These are phyloP conservation scores for Coenobita brevimanus DNA, from an alignment of 1,140 invertebrate genomes.

Conservation along the genomic window DNA sequence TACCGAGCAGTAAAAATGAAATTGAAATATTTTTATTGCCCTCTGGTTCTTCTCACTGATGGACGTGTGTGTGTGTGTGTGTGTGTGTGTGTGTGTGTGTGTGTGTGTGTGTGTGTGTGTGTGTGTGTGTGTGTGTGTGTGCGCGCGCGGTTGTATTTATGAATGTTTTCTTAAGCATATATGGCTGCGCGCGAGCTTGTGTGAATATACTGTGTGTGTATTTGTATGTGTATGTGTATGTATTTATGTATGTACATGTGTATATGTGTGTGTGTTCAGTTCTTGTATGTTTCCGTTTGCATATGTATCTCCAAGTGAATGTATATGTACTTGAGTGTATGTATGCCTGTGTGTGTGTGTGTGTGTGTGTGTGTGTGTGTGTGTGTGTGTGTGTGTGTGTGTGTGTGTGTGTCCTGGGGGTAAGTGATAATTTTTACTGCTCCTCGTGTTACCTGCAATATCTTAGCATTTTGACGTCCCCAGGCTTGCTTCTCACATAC, in stretches of 20 bases:
- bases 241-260: not conserved
- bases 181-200: no score
- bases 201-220: no score
- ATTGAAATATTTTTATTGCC: no score
- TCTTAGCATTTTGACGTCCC: not conserved
- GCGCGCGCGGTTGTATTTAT: not conserved
- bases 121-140: not conserved
- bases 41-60: no score
- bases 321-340: not conserved
- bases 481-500: not conserved
- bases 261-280: no score
- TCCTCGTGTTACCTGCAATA: no score
- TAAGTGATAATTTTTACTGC: not conserved
- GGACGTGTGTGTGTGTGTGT: constrained; percentile 10
- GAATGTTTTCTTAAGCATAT: not conserved
- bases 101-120: constrained; percentile 4
- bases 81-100: not conserved
- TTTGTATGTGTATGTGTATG: no score
- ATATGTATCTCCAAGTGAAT: not conserved
- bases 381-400: constrained; percentile 6
- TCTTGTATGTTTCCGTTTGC: no score
- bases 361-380: constrained; percentile 8
- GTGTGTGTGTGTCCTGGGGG: not conserved
- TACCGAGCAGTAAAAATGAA: no score
- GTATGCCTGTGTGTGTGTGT: not conserved